Evolutionary conservation across 2,113 vertebrate species (phyloP).

Genomic region (Sialia sialis): DNA sequence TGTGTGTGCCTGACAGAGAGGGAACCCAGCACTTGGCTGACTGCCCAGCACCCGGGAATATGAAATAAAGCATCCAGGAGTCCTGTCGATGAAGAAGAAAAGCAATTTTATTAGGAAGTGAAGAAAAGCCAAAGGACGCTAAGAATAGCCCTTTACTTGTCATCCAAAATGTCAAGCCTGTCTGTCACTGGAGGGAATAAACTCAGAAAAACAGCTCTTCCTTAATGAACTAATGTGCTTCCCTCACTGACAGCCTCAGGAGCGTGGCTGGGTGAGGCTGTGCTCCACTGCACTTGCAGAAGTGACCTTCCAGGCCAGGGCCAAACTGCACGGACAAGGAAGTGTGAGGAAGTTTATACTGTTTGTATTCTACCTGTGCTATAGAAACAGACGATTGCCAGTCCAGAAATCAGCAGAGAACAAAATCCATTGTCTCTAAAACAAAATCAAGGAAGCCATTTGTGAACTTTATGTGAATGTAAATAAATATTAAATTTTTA

Average conservation of each 20-base stretch:
- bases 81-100: background rate
- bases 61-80: background rate
- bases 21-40: background rate
- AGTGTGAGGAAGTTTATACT: background rate
- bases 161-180: background rate
- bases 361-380: background rate
- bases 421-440: background rate
- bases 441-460: background rate
- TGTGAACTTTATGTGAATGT: background rate
- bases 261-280: background rate
- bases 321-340: background rate
- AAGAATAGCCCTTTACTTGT: background rate
- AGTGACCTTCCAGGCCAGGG: background rate
- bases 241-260: background rate
- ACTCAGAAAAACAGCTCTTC: background rate
- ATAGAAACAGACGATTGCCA: background rate
- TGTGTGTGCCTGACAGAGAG: background rate
- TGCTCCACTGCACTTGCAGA: background rate
- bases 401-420: background rate
- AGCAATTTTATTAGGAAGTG: background rate
- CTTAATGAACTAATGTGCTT: background rate
- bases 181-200: slow-evolving; percentile 6
- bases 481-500: slow-evolving; percentile 6
- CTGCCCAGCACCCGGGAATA: background rate
- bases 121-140: background rate